A percentile compares a stretch with the other conserved stretches of the same genome.
Evolutionary conservation across 2,113 vertebrate species (phyloP).

Genomic region (Stigmatopora nigra): DNA sequence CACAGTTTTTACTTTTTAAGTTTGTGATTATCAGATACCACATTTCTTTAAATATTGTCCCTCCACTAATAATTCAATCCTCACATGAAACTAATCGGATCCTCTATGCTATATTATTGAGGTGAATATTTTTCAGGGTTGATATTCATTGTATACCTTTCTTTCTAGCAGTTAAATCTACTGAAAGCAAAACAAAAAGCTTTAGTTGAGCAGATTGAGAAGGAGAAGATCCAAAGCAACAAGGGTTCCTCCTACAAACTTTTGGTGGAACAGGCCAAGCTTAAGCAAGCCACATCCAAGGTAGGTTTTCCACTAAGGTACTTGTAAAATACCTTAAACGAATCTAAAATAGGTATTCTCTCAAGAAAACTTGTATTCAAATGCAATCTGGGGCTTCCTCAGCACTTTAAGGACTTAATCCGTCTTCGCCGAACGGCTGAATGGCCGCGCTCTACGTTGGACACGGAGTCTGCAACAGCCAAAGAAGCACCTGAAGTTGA

Average conservation of each 20-base stretch:
- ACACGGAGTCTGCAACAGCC: slow-evolving; percentile 82
- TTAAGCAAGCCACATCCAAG: slow-evolving; percentile 99
- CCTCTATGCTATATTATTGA: not conserved
- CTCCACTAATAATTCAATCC: too few species aligned
- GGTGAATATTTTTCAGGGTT: not conserved
- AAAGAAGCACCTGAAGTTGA: slow-evolving; percentile 94
- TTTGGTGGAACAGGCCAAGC: slow-evolving; percentile 97
- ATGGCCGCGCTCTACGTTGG: slow-evolving; percentile 92
- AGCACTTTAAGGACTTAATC: slow-evolving; percentile 99
- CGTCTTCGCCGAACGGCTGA: slow-evolving; percentile 92
- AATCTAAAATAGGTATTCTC: not conserved
- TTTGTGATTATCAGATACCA: not conserved
- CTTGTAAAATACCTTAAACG: not conserved
- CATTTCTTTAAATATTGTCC: not conserved
- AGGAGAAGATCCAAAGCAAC: slow-evolving; percentile 99
- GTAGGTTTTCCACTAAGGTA: slow-evolving; percentile 58
- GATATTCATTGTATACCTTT: slow-evolving; percentile 65
- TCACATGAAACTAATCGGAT: not conserved
- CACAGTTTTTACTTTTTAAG: not conserved
- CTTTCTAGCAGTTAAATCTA: slow-evolving; percentile 96
- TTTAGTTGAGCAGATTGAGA: slow-evolving; percentile 99
- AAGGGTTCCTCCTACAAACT: slow-evolving; percentile 99
- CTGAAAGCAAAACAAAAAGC: slow-evolving; percentile 99
- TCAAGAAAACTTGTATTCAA: not conserved
- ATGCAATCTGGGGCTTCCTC: not conserved